A percentile compares a stretch with the other conserved stretches of the same genome.
Evolutionary conservation across 1,140 invertebrate genomes (phyloP).

Genomic region (Zophobas atratus): DNA sequence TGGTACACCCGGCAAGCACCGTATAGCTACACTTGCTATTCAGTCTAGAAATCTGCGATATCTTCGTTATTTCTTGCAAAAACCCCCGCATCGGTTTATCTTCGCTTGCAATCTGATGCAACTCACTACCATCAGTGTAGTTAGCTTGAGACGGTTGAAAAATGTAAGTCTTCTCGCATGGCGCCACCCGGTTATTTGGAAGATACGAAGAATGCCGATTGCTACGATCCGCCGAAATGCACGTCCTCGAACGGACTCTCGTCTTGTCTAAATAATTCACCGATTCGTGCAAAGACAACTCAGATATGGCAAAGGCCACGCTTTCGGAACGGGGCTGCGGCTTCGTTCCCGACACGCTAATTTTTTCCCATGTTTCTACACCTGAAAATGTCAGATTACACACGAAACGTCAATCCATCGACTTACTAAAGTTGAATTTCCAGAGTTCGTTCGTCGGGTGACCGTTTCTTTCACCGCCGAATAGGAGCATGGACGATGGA

Average conservation of each 20-base stretch:
- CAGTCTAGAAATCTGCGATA: conserved; percentile 80
- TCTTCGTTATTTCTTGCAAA: conserved; percentile 79
- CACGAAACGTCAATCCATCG: conserved; percentile 9
- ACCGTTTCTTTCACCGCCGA: conserved; percentile 86
- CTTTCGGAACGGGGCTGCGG: conserved; percentile 81
- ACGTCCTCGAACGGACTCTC: conserved; percentile 62
- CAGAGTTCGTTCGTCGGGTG: conserved; percentile 85
- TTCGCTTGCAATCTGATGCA: conserved; percentile 57
- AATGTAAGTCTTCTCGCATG: conserved; percentile 68
- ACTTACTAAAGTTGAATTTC: conserved; percentile 89
- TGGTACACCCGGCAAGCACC: conserved; percentile 74
- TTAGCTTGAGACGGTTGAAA: conserved; percentile 67
- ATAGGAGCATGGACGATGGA: conserved; percentile 85
- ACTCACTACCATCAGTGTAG: conserved; percentile 65
- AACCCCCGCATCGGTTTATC: conserved; percentile 57
- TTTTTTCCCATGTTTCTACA: conserved; percentile 84
- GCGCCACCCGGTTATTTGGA: conserved; percentile 66
- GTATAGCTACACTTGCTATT: conserved; percentile 81
- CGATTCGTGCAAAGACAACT: conserved; percentile 69
- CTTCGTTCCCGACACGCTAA: conserved; percentile 77
- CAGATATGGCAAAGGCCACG: conserved; percentile 74
- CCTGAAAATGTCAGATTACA: conserved; percentile 68
- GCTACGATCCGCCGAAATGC: conserved; percentile 64
- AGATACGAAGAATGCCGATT: conserved; percentile 67
- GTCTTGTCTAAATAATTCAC: conserved; percentile 61